phyloP scores from a whole-genome alignment of 2,888 invertebrate species.

The Monoplex corrugatus region DNA sequence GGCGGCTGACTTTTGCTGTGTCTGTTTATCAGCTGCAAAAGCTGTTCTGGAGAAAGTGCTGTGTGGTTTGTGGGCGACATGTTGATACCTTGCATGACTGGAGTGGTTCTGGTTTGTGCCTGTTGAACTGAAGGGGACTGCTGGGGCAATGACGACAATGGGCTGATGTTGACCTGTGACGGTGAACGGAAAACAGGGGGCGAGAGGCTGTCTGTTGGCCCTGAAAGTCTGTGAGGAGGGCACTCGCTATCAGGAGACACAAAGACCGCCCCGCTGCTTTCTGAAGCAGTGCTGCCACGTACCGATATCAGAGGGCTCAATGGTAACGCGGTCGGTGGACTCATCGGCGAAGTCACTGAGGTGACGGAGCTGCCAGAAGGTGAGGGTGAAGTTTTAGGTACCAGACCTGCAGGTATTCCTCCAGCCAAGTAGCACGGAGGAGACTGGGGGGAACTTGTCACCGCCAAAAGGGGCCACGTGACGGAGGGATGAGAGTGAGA shows the following conservation, averaged over 20 bases:
- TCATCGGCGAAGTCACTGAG: not conserved
- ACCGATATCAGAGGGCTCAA: not conserved
- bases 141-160: not conserved
- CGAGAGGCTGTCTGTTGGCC: not conserved
- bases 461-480: not conserved
- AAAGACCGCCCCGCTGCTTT: constrained; percentile 38
- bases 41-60: not conserved
- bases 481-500: not conserved
- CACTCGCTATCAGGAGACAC: constrained; percentile 23
- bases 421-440: not conserved
- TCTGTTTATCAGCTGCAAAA: not conserved
- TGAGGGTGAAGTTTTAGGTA: no score
- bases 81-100: no score
- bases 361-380: not conserved
- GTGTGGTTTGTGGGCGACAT: not conserved
- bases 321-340: not conserved
- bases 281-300: constrained; percentile 16
- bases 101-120: not conserved
- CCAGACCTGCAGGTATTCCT: not conserved
- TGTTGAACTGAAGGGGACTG: not conserved
- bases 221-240: not conserved
- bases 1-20: not conserved
- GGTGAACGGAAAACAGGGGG: not conserved
- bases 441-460: not conserved
- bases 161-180: no score